Base-by-base conservation (phyloP, 2,888 invertebrate genomes). In the Tortricodes alternella region DNA sequence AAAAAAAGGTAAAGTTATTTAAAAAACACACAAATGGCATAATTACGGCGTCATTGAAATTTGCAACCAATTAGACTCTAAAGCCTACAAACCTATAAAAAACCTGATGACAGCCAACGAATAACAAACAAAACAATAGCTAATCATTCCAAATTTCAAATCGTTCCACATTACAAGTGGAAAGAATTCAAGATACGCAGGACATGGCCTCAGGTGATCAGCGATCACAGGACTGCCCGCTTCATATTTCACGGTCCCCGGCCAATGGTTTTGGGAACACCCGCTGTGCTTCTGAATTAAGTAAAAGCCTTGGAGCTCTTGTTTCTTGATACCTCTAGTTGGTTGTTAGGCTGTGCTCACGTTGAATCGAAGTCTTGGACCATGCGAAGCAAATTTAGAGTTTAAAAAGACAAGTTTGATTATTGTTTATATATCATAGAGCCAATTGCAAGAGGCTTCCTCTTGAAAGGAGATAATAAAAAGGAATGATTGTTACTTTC, bases 271-370 rank as follows among this genome's bases (percentile, higher is more conserved):
- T 85, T 71, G 88, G 89, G 90, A 90, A 92, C 93, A 91, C 93
- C 93, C 92, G 93, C 93, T 93, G 93, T 91, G 93, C 93, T 93
- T 92, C 93, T 93, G 93, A 93, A 93, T 93, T 93, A 93, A 93
- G 93, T 93, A 93, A 92, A 93, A 92, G 92, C 92, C 93, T 93
- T 89, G 91, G 91, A 93, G 93, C 93, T 92, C 93, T 92, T 92
- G 92, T 92, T 89, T 83, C 81, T 83, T 83, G 81, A 82, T 83
- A 80, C 85, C 85, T 82, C 84, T 85, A 84, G 83, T 83, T 80
- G 76, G 73, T 32, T 63, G 61, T 79, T 65, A 76, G 68, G 83
- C 15, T 62, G 71, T 59, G 74, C 71, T 62, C 63, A 67, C 51
- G 67, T 19, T 62, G 67, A 52, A 46, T 8, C 1, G 13, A 15